Evolutionary conservation across 2,113 vertebrate genomes (phyloP).

Genomic region (Amia ocellicauda): DNA sequence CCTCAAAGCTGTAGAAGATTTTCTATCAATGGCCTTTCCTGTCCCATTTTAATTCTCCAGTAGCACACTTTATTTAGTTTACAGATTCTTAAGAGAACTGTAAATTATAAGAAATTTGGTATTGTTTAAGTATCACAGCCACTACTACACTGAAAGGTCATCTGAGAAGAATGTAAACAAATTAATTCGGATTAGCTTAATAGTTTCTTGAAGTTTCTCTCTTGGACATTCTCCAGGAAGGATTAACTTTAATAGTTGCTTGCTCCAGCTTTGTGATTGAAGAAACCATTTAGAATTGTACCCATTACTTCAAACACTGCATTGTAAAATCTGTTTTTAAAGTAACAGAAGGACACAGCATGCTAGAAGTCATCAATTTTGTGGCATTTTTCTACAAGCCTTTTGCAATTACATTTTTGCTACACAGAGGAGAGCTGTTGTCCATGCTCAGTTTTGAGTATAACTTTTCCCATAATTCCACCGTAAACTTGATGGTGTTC

Average conservation of each 20-base stretch:
- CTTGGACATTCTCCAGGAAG: conserved; percentile 31
- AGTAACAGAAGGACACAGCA: too few relatives aligned
- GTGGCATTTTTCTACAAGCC: too few relatives aligned
- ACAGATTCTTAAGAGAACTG: background rate
- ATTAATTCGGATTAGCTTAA: conserved; percentile 48
- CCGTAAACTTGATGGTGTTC: too few relatives aligned
- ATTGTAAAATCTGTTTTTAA: conserved; percentile 1
- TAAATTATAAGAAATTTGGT: conserved; percentile 1
- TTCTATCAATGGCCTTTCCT: too few relatives aligned
- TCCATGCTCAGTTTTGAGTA: too few relatives aligned
- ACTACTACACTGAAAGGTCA: conserved; percentile 22
- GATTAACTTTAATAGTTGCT: conserved; percentile 36
- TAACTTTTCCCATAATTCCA: too few relatives aligned
- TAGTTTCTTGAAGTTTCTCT: conserved; percentile 38
- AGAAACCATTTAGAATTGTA: conserved; percentile 15
- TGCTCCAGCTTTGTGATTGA: conserved; percentile 11
- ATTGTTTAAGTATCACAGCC: conserved; percentile 10
- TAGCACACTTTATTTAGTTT: background rate
- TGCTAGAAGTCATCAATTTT: too few relatives aligned
- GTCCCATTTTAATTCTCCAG: conserved; percentile 1
- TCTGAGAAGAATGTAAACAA: conserved; percentile 45
- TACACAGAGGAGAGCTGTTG: too few relatives aligned
- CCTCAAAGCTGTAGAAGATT: too few relatives aligned
- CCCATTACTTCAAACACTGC: conserved; percentile 9
- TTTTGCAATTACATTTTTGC: too few relatives aligned